Conservation (phyloP, 1,140 invertebrate genomes). For the Drosophila melanica region DNA sequence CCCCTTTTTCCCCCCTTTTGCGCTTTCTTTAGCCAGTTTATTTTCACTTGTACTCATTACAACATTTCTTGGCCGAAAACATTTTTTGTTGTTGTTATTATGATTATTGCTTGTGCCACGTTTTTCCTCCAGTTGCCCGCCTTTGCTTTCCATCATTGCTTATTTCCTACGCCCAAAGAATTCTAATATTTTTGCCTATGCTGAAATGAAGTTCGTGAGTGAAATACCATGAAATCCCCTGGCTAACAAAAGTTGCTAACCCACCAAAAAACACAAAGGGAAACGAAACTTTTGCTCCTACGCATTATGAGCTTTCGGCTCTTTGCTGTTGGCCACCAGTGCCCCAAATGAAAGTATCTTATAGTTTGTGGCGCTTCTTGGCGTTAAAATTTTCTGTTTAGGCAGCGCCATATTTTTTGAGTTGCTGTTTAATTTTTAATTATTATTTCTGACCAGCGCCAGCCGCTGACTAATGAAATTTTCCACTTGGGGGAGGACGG, state of each 20-base stretch:
- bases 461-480: conserved; percentile 64
- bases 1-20: conserved; percentile 24
- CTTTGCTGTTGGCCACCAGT: conserved; percentile 1
- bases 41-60: conserved; percentile 80
- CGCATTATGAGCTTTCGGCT: conserved; percentile 56
- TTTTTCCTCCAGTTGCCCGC: conserved; percentile 43
- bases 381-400: conserved; percentile 28
- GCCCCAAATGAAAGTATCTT: conserved; percentile 63
- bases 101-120: conserved; percentile 75
- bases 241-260: conserved; percentile 46
- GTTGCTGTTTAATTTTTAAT: conserved; percentile 63
- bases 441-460: conserved; percentile 44
- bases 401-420: conserved; percentile 54
- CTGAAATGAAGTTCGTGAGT: conserved; percentile 79
- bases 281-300: conserved; percentile 28
- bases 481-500: not conserved
- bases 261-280: conserved; percentile 34
- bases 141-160: conserved; percentile 32
- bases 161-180: conserved; percentile 54
- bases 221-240: conserved; percentile 66
- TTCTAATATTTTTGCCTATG: conserved; percentile 70
- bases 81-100: conserved; percentile 78
- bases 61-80: conserved; percentile 57
- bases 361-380: conserved; percentile 35
- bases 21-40: conserved; percentile 49